Conservation (phyloP, 2,888 invertebrate species). For the Gryllus longicercus region DNA sequence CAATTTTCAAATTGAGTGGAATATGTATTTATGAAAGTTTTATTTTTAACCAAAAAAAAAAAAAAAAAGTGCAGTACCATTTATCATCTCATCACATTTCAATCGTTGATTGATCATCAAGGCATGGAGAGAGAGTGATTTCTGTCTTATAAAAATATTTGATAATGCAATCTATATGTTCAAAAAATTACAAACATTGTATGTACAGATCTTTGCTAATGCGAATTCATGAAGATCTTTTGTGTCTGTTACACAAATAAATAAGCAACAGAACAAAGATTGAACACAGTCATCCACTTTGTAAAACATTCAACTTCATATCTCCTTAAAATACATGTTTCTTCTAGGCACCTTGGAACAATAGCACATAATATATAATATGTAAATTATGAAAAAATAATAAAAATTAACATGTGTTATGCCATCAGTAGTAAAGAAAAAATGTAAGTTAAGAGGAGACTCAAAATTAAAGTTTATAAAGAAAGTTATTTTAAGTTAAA, state of each 20-base stretch:
- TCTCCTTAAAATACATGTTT: no score
- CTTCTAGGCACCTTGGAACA: no score
- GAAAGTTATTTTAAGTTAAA: no score
- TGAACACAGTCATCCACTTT: background rate
- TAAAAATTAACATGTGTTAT: no score
- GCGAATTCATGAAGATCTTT: background rate
- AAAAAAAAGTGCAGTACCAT: background rate
- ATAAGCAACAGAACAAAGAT: background rate
- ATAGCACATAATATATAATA: no score
- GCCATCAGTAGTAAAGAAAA: no score
- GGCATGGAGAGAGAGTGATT: background rate
- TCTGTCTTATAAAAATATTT: background rate
- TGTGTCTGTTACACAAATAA: background rate
- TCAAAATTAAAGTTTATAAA: no score
- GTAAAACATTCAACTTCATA: background rate
- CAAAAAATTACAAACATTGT: background rate
- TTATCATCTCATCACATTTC: background rate
- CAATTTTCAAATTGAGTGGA: background rate
- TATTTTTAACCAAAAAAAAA: background rate
- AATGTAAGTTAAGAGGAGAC: no score
- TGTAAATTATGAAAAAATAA: no score
- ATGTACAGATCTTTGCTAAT: background rate
- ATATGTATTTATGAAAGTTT: background rate
- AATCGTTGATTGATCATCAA: background rate
- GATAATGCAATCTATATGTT: background rate